Base-by-base conservation (phyloP, 2,113 vertebrate genomes). In the Sapajus apella region DNA sequence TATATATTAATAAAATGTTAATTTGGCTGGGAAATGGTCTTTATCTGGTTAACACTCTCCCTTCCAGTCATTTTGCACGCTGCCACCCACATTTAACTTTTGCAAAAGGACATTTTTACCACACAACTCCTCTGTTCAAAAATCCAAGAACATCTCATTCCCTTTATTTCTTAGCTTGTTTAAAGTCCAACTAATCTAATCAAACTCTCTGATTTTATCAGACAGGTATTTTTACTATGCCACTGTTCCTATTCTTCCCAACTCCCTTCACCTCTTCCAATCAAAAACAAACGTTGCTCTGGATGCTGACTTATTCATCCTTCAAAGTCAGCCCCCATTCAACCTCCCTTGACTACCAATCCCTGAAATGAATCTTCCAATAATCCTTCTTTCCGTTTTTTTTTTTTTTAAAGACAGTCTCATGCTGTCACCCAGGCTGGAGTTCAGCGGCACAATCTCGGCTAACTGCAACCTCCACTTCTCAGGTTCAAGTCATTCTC, bases 21-120 rank as follows among this genome's bases (percentile, higher is more conserved):
- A 90, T 73, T 21, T 52, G 45, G 76, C 21, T 83, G 45, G 72
- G 5, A 91, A 96, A 61, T 30, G 32, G 9, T n/a, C 11, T 87
- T 96, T 66, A 80, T 87, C 52, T 87, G 8, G 32, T 47, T 79
- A 93, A 95, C 73, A 76, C 14, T 52, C 5, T 77, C 66, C 45
- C 11, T 80, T 79, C 37, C 68, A 88, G 82, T 30, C 47, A 79
- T 55, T 73, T 30, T 82, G 2, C 50, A 77, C 72, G 21, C 0
- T 81, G 9, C 10, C 40, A 93, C 35, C 35, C 37, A 90, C n/a
- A 95, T 70, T 95, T 85, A 81, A 88, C 32, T 64, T 94, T 68
- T 52, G 4, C 50, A 96, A 89, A 82, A 94, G 30, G 13, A 70
- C 61, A 70, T 56, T 89, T 94, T 94, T 68, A 79, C 37, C n/a